A percentile compares a stretch with the other conserved stretches of the same genome.
phyloP scores from a whole-genome alignment of 2,113 vertebrate species.

The Cyanoderma ruficeps region DNA sequence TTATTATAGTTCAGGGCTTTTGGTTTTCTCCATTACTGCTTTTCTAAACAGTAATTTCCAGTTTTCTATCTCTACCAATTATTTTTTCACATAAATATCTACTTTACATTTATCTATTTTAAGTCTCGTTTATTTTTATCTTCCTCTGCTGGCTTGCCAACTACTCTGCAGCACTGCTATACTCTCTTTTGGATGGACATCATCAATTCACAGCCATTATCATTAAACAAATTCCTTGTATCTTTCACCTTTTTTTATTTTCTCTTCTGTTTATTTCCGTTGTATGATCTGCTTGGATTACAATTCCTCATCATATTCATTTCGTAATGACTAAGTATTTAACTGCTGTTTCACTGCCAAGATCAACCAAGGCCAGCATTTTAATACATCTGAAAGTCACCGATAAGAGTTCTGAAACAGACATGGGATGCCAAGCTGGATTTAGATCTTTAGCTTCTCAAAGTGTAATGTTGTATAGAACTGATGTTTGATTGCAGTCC shows the following conservation, averaged over 20 bases:
- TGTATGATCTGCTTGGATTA: neutral
- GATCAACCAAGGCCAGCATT: neutral
- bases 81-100: neutral
- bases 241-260: neutral
- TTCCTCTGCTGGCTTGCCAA: neutral
- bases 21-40: neutral
- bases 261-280: neutral
- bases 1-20: neutral
- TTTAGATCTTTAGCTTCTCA: neutral
- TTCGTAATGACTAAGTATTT: neutral
- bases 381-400: slow-evolving; percentile 6
- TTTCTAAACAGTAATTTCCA: slow-evolving; percentile 26
- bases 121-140: slow-evolving; percentile 45
- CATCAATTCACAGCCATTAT: neutral
- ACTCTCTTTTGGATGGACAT: neutral
- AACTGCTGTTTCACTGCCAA: neutral
- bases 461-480: neutral
- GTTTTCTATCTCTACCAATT: neutral
- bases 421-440: neutral
- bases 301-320: neutral
- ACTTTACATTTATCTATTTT: slow-evolving; percentile 16
- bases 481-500: neutral
- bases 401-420: neutral
- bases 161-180: neutral
- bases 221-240: neutral